Conservation (phyloP, 2,888 invertebrate species). For the Scaptomyza caliginosa region DNA sequence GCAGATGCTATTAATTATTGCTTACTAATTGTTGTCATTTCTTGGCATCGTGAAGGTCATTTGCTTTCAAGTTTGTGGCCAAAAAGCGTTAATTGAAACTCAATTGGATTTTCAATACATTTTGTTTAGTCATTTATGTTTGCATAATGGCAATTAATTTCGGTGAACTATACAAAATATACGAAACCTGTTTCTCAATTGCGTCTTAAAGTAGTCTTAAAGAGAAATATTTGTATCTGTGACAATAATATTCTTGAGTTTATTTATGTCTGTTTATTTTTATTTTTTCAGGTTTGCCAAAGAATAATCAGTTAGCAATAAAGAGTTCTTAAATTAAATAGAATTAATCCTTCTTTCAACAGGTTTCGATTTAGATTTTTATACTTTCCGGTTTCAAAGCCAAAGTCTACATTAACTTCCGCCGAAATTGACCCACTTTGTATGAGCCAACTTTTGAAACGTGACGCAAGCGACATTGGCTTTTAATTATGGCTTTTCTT, state of each 20-base stretch:
- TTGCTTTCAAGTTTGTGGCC: not conserved
- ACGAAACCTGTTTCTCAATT: conserved; percentile 25
- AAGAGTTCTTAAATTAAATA: not conserved
- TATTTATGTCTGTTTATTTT: conserved; percentile 3
- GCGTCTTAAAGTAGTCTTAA: not conserved
- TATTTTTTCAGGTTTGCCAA: no score
- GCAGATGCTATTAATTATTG: conserved; percentile 33
- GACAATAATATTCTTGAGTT: not conserved
- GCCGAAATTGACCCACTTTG: conserved; percentile 30
- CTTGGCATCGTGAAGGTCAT: conserved; percentile 43
- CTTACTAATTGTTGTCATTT: conserved; percentile 50
- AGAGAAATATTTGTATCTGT: not conserved
- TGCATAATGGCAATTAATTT: conserved; percentile 22
- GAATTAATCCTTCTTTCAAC: not conserved
- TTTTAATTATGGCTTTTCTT: conserved; percentile 61
- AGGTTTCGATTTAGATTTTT: conserved; percentile 3
- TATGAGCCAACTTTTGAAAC: not conserved
- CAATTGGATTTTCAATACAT: conserved; percentile 1
- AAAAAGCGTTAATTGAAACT: conserved; percentile 34
- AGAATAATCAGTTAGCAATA: no score
- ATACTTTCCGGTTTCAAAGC: conserved; percentile 9
- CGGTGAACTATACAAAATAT: conserved; percentile 21
- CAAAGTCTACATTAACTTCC: conserved; percentile 17
- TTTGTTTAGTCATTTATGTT: not conserved
- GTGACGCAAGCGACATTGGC: conserved; percentile 59